phyloP scores from a whole-genome alignment of 2,113 vertebrate species.

The Gopherus flavomarginatus region DNA sequence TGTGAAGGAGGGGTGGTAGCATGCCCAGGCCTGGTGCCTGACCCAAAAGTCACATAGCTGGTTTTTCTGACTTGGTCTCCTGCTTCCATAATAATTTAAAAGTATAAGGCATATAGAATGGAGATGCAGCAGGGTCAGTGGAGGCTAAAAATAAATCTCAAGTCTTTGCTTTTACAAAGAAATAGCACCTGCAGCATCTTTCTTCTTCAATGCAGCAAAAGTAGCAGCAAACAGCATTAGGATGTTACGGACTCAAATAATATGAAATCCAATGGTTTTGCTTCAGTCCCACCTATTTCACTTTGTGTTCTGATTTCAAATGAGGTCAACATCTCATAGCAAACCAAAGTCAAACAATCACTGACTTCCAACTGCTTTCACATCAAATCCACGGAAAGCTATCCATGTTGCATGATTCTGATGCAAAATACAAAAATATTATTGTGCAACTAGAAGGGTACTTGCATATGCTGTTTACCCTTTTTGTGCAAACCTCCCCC shows the following conservation, averaged over 20 bases:
- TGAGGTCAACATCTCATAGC: background rate
- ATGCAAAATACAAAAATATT: background rate
- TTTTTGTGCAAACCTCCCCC: background rate
- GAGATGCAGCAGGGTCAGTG: background rate
- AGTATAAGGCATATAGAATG: background rate
- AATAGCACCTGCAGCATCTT: background rate
- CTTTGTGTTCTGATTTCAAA: background rate
- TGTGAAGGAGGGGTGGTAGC: background rate
- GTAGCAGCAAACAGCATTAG: fast-evolving
- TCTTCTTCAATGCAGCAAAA: background rate
- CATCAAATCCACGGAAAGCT: background rate
- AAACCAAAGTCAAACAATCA: background rate
- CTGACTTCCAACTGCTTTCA: background rate
- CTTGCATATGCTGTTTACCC: fast-evolving
- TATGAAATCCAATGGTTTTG: background rate
- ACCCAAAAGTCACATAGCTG: background rate
- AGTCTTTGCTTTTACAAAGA: background rate
- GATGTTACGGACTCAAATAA: background rate
- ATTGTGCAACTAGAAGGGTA: background rate
- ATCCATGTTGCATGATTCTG: background rate
- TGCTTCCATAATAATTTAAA: background rate
- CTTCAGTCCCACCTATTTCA: background rate
- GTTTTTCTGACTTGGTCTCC: background rate
- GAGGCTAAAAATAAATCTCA: background rate
- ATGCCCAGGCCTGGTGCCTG: background rate